A percentile compares a stretch with the other conserved stretches of the same genome.
Conservation (phyloP, 2,113 vertebrate species). For the Etheostoma spectabile region DNA sequence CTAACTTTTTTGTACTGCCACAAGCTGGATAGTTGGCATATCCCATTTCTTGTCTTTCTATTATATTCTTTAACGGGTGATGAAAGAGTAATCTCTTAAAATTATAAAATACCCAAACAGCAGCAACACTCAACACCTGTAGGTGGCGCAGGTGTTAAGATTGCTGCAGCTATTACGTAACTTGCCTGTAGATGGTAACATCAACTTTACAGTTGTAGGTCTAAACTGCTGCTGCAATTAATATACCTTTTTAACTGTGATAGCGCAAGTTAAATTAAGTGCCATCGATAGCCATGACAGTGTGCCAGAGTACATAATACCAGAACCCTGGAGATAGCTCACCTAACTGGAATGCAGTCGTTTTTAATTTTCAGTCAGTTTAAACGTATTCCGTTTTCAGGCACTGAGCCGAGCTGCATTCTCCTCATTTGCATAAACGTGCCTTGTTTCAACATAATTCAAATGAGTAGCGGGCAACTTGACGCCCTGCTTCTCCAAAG, state of each 20-base stretch:
- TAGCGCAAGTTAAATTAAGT: neutral
- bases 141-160: neutral
- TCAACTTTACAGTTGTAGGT: neutral
- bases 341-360: neutral
- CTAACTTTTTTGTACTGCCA: neutral
- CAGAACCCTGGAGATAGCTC: neutral
- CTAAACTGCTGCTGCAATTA: neutral
- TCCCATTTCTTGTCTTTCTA: neutral
- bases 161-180: neutral
- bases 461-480: too few relatives aligned
- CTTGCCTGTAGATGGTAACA: neutral
- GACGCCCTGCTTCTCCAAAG: too few relatives aligned
- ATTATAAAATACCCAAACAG: neutral
- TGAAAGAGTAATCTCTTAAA: neutral
- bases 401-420: too few relatives aligned
- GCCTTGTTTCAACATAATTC: too few relatives aligned
- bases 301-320: too few relatives aligned
- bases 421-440: too few relatives aligned
- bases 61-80: neutral
- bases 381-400: too few relatives aligned
- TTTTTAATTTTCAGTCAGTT: neutral
- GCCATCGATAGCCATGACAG: neutral
- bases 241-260: neutral
- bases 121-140: neutral
- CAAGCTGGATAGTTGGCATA: neutral